Evolutionary conservation across 2,888 invertebrate genomes (phyloP).

Genomic region (Muschampia plurimacula): DNA sequence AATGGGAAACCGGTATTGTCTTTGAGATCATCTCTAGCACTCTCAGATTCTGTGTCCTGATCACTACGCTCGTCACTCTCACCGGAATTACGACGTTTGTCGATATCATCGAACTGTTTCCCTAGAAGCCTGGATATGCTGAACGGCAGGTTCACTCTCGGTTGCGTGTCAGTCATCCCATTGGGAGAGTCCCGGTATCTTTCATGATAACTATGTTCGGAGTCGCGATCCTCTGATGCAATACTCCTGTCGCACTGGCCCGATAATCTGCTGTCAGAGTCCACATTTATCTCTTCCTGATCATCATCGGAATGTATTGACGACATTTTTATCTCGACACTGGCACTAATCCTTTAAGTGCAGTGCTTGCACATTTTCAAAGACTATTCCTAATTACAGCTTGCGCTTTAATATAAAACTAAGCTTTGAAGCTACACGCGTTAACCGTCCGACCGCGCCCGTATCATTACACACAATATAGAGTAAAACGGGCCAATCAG

Average conservation of each 20-base stretch:
- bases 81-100: slow-evolving; percentile 79
- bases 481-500: slow-evolving; percentile 76
- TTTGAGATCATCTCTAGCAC: slow-evolving; percentile 77
- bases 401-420: slow-evolving; percentile 32
- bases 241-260: slow-evolving; percentile 80
- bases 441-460: slow-evolving; percentile 75
- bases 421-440: slow-evolving; percentile 63
- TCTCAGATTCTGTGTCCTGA: slow-evolving; percentile 81
- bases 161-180: slow-evolving; percentile 80
- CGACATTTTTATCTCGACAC: slow-evolving; percentile 66
- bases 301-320: slow-evolving; percentile 87
- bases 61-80: slow-evolving; percentile 83
- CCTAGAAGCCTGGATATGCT: slow-evolving; percentile 93
- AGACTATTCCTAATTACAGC: slow-evolving; percentile 43
- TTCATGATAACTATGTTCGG: slow-evolving; percentile 84
- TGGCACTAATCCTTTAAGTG: slow-evolving; percentile 57
- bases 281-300: slow-evolving; percentile 88
- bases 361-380: slow-evolving; percentile 48
- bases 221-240: slow-evolving; percentile 84
- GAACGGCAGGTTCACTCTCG: slow-evolving; percentile 88
- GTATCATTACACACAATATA: slow-evolving; percentile 76
- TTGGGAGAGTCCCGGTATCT: slow-evolving; percentile 79
- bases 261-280: slow-evolving; percentile 87
- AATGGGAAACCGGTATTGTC: slow-evolving; percentile 68
- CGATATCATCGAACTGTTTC: slow-evolving; percentile 89